Percentiles rank a stretch among this genome's conserved stretches.
These are phyloP conservation scores for Melanophora roralis DNA, from an alignment of 2,888 invertebrate genomes.

Conservation along the genomic window DNA sequence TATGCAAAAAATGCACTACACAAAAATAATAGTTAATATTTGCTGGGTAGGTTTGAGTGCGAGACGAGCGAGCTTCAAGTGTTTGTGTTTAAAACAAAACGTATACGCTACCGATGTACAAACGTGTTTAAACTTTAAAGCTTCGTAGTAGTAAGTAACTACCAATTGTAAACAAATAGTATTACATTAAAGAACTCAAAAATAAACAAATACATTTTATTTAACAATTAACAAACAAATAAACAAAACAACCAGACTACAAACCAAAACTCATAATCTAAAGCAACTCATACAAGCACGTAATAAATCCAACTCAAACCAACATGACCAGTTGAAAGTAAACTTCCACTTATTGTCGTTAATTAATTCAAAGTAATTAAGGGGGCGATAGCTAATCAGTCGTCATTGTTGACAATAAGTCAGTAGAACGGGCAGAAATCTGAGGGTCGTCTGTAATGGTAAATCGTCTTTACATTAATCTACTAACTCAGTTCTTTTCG, in stretches of 20 bases:
- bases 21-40: background rate
- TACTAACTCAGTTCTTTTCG: background rate
- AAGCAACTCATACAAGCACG: background rate
- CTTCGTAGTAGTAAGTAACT: conserved; percentile 31
- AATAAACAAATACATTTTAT: conserved; percentile 5
- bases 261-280: background rate
- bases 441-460: background rate
- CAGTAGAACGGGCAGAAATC: too few relatives aligned
- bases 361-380: conserved; percentile 1
- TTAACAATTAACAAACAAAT: background rate
- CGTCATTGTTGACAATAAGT: too few relatives aligned
- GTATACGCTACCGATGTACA: conserved; percentile 38
- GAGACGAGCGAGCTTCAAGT: conserved; percentile 10
- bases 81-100: conserved; percentile 12
- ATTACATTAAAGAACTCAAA: background rate
- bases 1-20: conserved; percentile 34
- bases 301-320: conserved; percentile 28
- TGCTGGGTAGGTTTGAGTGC: conserved; percentile 3
- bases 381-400: too few relatives aligned
- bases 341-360: background rate
- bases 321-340: background rate
- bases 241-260: background rate
- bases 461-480: background rate
- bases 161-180: background rate
- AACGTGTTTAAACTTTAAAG: conserved; percentile 10